Conservation (phyloP, 1,140 invertebrate genomes). For the Panagrolaimus sp. region DNA sequence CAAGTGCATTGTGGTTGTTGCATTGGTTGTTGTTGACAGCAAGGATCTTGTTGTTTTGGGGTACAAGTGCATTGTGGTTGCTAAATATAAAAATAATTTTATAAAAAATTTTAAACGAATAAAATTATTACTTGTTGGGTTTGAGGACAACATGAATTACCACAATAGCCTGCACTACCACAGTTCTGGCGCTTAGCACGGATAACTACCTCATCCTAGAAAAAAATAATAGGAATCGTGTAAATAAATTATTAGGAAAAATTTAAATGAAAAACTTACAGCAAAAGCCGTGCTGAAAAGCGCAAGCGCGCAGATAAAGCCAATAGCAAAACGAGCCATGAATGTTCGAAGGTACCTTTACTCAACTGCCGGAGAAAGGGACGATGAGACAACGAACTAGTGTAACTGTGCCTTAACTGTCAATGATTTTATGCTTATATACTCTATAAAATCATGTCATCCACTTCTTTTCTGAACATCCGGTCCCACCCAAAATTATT, state of each 20-base stretch:
- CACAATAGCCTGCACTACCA: conserved; percentile 9
- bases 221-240: neutral
- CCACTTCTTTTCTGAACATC: too few relatives aligned
- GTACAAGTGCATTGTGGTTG: neutral
- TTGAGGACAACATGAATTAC: conserved; percentile 9
- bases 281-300: conserved; percentile 9
- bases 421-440: too few relatives aligned
- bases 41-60: neutral
- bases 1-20: neutral
- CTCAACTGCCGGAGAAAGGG: too few relatives aligned
- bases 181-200: conserved; percentile 13
- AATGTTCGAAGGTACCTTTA: too few relatives aligned
- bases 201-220: conserved; percentile 12
- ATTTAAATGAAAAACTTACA: neutral
- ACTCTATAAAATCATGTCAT: too few relatives aligned
- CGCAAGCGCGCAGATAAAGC: conserved; percentile 10
- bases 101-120: too few relatives aligned
- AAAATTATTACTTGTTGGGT: neutral
- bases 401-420: too few relatives aligned
- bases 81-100: neutral
- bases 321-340: conserved; percentile 12
- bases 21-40: neutral
- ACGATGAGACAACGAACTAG: too few relatives aligned
- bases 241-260: neutral
- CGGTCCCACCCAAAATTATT: too few relatives aligned